Evolutionary conservation across 1,140 invertebrate genomes (phyloP).

Genomic region (Panonychus citri): DNA sequence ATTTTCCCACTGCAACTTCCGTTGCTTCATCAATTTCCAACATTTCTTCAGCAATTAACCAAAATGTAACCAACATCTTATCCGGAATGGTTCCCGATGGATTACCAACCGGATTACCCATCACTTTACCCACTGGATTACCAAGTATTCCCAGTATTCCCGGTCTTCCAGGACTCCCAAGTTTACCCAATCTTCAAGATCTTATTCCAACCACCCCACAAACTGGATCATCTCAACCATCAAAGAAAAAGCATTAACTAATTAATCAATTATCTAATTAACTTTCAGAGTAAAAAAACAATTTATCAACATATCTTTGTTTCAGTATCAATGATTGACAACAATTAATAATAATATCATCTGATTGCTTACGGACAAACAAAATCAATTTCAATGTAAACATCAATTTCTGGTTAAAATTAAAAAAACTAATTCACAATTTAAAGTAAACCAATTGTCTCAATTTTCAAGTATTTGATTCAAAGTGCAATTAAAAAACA

Average conservation of each 20-base stretch:
- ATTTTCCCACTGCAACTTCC: not conserved
- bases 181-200: not conserved
- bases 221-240: not conserved
- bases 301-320: too few relatives aligned
- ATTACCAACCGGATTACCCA: not conserved
- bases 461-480: too few relatives aligned
- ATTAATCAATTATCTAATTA: too few relatives aligned
- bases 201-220: not conserved
- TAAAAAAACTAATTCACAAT: too few relatives aligned
- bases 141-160: not conserved
- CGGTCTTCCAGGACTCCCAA: not conserved
- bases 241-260: not conserved
- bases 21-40: not conserved
- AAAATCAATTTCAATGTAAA: too few relatives aligned
- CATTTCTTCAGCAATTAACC: not conserved
- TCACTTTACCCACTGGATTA: not conserved
- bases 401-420: too few relatives aligned
- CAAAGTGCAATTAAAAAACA: too few relatives aligned
- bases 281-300: too few relatives aligned
- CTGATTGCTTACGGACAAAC: too few relatives aligned
- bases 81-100: not conserved
- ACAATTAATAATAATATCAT: too few relatives aligned
- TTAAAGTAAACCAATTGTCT: too few relatives aligned
- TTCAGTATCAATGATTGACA: too few relatives aligned
- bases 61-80: not conserved